Base-by-base conservation (phyloP, 2,113 vertebrate genomes). In the Pteropus alecto region DNA sequence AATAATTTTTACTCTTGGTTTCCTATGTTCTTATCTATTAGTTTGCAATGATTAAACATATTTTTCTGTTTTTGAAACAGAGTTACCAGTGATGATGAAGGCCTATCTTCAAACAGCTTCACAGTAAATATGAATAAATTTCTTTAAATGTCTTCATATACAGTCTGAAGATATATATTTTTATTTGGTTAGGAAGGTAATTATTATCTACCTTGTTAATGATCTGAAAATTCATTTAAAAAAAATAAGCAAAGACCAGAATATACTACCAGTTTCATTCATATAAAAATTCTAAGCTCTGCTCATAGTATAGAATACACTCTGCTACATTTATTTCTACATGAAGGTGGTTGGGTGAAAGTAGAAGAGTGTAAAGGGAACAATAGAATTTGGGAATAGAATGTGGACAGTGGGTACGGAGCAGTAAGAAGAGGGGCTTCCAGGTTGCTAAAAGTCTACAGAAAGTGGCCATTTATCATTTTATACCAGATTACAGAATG, bases 371-470 rank as follows among this genome's bases (percentile, higher is more conserved):
- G 15, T 18, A 8, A 24, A 21, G 21, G 43, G 30, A 46, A 35
- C 26, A 70, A 54, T 1, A 48, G 33, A 76, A n/a, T 18, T 54
- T 46, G 15, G 11, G 19, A 56, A 67, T 12, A 82, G 19, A 5
- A 79, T 33, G 15, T 58, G 35, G 46, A 43, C 12, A 38, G n/a
- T n/a, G 14, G 26, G 38, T 12, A 24, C 16, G 33, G 18, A 3
- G 24, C 19, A 76, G 11, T 46, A 41, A 85, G 21, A 58, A 65
- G 7, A 73, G 0, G 19, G 33, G 15, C 15, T 35, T 67, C 18
- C 7, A 24, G 0, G 0, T 43, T 30, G 18, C 48, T 68, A 0
- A n/a, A 8, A 51, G 10, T n/a, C 16, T 12, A n/a, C 1, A 46
- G 28, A 24, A 22, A 6, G 6, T 54, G 26, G 14, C 30, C 12